phyloP scores from a whole-genome alignment of 2,113 vertebrate genomes.

The Todiramphus saurophagus region DNA sequence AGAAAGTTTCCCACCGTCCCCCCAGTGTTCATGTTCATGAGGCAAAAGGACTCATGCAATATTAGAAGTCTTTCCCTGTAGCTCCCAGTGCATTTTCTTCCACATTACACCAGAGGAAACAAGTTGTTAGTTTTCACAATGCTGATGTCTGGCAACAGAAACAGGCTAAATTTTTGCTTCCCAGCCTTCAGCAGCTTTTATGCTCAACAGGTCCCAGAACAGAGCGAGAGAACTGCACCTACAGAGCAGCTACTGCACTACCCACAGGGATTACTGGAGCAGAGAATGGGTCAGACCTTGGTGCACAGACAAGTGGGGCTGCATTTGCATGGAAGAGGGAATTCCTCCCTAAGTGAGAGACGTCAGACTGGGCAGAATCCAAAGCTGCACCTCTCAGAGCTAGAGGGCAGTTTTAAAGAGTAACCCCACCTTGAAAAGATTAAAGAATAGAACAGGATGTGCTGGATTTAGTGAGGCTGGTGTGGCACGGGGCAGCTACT shows the following conservation, averaged over 20 bases:
- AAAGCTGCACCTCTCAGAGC: neutral
- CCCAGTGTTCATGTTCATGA: accelerated
- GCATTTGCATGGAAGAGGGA: neutral
- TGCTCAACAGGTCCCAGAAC: neutral
- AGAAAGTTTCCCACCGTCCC: neutral
- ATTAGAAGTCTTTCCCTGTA: neutral
- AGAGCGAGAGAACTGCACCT: neutral
- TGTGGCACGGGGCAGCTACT: neutral
- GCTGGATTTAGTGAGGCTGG: neutral
- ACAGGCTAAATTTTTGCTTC: neutral
- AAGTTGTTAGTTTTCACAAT: neutral
- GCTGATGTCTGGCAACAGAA: neutral
- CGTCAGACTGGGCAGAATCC: neutral
- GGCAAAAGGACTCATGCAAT: neutral
- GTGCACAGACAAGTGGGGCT: accelerated
- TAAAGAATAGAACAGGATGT: neutral
- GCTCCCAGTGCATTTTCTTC: neutral
- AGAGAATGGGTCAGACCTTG: neutral
- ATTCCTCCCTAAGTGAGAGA: neutral
- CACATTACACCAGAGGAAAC: neutral
- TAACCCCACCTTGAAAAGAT: neutral
- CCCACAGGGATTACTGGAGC: neutral
- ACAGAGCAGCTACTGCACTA: neutral
- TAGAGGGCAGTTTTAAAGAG: neutral
- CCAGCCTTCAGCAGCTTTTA: neutral